Percentiles rank a stretch among this genome's conserved stretches.
These are phyloP conservation scores for Habropoda laboriosa DNA, from an alignment of 1,140 invertebrate genomes.

Conservation along the genomic window DNA sequence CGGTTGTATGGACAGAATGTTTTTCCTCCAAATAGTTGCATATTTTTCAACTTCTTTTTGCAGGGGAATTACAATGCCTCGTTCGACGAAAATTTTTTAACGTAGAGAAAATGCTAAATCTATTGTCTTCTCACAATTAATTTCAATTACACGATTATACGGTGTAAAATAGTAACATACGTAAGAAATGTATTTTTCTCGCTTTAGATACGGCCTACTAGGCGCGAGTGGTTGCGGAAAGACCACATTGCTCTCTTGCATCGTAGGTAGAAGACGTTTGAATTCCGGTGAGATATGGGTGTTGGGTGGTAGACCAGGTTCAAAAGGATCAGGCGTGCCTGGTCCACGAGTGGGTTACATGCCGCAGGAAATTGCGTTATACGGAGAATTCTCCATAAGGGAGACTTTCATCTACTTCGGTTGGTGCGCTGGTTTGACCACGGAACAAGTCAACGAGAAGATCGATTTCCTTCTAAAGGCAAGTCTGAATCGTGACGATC, in stretches of 20 bases:
- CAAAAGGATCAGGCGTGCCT: constrained; percentile 88
- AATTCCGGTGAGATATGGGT: constrained; percentile 92
- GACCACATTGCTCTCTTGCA: constrained; percentile 92
- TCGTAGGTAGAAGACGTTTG: constrained; percentile 89
- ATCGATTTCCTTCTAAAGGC: constrained; percentile 92
- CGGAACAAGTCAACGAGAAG: constrained; percentile 87
- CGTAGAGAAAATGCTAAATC: too few relatives aligned
- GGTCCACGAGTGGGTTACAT: constrained; percentile 85
- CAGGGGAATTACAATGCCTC: too few relatives aligned
- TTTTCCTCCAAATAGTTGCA: too few relatives aligned
- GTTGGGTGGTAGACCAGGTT: constrained; percentile 90
- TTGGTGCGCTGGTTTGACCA: constrained; percentile 91
- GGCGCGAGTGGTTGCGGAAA: constrained; percentile 93
- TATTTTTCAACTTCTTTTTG: too few relatives aligned
- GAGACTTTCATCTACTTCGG: constrained; percentile 97
- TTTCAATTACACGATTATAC: too few relatives aligned
- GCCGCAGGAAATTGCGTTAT: constrained; percentile 94
- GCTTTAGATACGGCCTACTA: constrained; percentile 91
- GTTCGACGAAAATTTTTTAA: too few relatives aligned
- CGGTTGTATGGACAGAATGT: too few relatives aligned
- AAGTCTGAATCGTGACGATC: too few relatives aligned
- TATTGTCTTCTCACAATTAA: too few relatives aligned
- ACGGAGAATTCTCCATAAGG: constrained; percentile 94
- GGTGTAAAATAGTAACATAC: too few relatives aligned
- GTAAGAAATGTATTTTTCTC: neutral